Evolutionary conservation across 1,140 invertebrate genomes (phyloP).

Genomic region (Drosophila virilis): DNA sequence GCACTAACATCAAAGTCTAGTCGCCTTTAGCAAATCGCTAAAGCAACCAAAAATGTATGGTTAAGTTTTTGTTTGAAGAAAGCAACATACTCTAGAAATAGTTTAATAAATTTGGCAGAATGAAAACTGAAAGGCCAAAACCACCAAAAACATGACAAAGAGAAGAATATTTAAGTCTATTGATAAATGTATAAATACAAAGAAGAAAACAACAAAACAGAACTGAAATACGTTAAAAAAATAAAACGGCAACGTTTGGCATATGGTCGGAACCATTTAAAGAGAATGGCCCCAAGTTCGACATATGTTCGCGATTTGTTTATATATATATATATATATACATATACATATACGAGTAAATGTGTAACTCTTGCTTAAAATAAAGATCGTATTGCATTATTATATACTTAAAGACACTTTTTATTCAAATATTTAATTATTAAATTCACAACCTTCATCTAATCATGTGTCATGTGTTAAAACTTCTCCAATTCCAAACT

Average conservation of each 20-base stretch:
- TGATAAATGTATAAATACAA: slow-evolving; percentile 50
- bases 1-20: slow-evolving; percentile 55
- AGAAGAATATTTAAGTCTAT: slow-evolving; percentile 62
- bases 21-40: slow-evolving; percentile 43
- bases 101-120: slow-evolving; percentile 49
- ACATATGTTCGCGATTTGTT: slow-evolving; percentile 58
- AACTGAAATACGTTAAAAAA: slow-evolving; percentile 64
- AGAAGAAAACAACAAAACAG: slow-evolving; percentile 56
- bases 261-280: slow-evolving; percentile 44
- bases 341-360: slow-evolving; percentile 47
- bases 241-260: slow-evolving; percentile 40
- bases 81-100: slow-evolving; percentile 52
- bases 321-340: slow-evolving; percentile 41
- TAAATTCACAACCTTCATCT: slow-evolving; percentile 8
- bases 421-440: slow-evolving; percentile 17
- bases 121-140: slow-evolving; percentile 41
- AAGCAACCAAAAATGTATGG: slow-evolving; percentile 47
- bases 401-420: slow-evolving; percentile 46
- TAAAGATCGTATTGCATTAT: slow-evolving; percentile 67
- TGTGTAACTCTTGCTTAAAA: slow-evolving; percentile 67
- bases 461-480: slow-evolving; percentile 25
- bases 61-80: slow-evolving; percentile 68
- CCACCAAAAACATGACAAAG: slow-evolving; percentile 52
- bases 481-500: slow-evolving; percentile 15
- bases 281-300: slow-evolving; percentile 9